Evolutionary conservation across 1,140 invertebrate genomes (phyloP), one percentile per base, ranked within the genome.

Genomic region (Akabosia matsudoensis): DNA sequence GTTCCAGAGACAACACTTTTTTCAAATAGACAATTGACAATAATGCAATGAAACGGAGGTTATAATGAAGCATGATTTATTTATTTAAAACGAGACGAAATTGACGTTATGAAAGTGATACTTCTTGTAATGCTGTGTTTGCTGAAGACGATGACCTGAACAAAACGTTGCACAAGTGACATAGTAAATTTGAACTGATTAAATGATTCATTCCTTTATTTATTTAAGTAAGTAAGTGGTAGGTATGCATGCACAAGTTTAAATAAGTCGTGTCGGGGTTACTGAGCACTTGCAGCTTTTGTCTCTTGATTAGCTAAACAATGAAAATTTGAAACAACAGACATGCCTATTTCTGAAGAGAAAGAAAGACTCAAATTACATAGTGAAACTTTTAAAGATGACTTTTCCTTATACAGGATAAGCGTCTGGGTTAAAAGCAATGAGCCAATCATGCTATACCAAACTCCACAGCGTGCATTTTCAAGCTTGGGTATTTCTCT

Each of bases 31-130:
- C n/a, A 45, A 45, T 45, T 7, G 18, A 45, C 37, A 45, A 18
- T 45, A 18, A n/a, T n/a, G n/a, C n/a, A n/a, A n/a, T n/a, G n/a
- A n/a, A n/a, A n/a, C n/a, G n/a, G n/a, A n/a, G n/a, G n/a, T n/a
- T n/a, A n/a, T n/a, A n/a, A 45, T 45, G 37, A 45, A 45, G 10
- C 54, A 56, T 56, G 54, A 56, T 56, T 56, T 56, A 56, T 56
- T 10, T 24, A 56, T 4, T 3, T 22, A 3, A 56, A 56, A 56
- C 10, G 3, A 24, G 22, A 22, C 54, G 54, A 22, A 56, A 56
- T 56, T 56, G 54, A n/a, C 24, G n/a, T 56, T 10, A 56, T 56
- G 54, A 56, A 56, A 56, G 13, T 56, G 54, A 56, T 56, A 56
- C 37, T 10, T n/a, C 7, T 45, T 7, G 18, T 45, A 45, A 45